These are phyloP conservation scores for Diarsia mendica DNA, from an alignment of 2,888 invertebrate species.

Conservation along the genomic window DNA sequence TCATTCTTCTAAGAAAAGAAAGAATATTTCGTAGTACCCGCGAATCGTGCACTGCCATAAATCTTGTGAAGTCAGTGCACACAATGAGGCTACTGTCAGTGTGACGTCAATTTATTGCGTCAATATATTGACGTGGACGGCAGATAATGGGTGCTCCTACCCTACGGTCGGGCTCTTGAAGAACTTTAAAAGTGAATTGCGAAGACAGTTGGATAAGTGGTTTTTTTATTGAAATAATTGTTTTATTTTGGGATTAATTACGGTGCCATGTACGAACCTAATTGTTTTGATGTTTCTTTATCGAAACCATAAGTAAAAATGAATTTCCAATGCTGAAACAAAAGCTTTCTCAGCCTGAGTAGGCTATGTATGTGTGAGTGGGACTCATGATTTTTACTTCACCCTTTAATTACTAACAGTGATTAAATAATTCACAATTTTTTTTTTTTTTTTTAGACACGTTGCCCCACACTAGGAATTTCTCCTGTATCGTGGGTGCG, in stretches of 20 bases:
- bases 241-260: neutral
- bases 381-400: neutral
- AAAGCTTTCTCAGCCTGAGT: neutral
- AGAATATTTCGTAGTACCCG: conserved; percentile 27
- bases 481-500: no score
- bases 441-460: no score
- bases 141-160: conserved; percentile 59
- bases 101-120: conserved; percentile 62
- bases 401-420: neutral
- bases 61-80: conserved; percentile 52
- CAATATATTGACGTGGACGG: conserved; percentile 59
- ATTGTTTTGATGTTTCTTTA: neutral
- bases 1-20: conserved; percentile 40
- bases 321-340: neutral
- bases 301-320: neutral
- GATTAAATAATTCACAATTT: neutral
- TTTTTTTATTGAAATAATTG: no score
- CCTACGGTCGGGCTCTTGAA: conserved; percentile 8
- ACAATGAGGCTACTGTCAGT: conserved; percentile 57
- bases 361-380: neutral
- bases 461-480: no score
- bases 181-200: conserved; percentile 6
- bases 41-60: conserved; percentile 47
- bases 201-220: neutral
- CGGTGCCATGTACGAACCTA: neutral